Conservation (phyloP, 2,113 vertebrate genomes). For the Phylloscopus trochiloides region DNA sequence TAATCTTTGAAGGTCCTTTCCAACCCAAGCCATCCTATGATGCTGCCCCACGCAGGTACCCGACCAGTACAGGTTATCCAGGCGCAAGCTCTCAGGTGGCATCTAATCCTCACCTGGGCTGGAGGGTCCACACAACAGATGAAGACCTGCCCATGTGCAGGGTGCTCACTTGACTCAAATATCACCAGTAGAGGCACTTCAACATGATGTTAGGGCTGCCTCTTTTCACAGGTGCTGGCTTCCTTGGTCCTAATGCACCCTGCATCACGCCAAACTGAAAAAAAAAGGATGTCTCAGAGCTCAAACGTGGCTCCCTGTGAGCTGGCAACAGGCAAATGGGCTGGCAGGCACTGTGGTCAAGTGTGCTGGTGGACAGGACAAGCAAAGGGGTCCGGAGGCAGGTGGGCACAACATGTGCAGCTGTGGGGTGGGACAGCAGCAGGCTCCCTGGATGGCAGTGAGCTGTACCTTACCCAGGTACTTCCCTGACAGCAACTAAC, state of each 20-base stretch:
- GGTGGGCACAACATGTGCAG: neutral
- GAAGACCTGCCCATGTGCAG: neutral
- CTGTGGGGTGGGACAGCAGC: neutral
- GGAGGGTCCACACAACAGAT: neutral
- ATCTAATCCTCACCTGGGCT: neutral
- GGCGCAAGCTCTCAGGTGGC: neutral
- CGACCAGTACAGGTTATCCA: neutral
- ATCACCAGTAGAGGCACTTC: neutral
- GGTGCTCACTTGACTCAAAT: neutral
- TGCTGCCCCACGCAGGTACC: fast-evolving
- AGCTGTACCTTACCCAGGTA: neutral
- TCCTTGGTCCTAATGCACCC: neutral
- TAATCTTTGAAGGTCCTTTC: neutral
- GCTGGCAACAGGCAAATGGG: neutral
- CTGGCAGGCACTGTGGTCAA: too few species aligned
- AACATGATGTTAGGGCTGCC: neutral
- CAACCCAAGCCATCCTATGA: neutral
- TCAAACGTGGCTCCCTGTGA: neutral
- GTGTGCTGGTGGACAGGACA: neutral
- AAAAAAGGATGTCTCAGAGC: neutral
- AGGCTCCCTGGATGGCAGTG: neutral
- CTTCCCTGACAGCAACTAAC: neutral
- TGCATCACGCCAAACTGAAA: neutral
- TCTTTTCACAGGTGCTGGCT: neutral
- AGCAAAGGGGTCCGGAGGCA: neutral